phyloP scores from a whole-genome alignment of 2,888 invertebrate genomes.

The Idaea biselata region DNA sequence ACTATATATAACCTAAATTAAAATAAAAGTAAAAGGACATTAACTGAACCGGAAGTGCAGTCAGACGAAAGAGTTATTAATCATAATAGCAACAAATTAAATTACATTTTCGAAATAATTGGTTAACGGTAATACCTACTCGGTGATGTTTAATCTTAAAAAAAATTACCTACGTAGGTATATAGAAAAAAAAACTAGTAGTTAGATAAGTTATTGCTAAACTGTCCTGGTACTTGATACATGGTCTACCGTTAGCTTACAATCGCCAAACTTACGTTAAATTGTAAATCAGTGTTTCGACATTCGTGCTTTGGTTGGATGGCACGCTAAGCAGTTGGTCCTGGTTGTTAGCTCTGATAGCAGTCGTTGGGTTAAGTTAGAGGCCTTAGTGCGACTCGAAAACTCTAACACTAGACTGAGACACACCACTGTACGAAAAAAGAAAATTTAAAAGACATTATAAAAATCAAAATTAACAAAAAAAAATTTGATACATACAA shows the following conservation, averaged over 20 bases:
- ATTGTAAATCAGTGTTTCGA: neutral
- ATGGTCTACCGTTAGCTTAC: neutral
- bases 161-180: constrained; percentile 7
- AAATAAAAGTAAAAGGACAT: neutral
- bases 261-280: neutral
- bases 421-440: no score
- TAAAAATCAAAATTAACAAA: no score
- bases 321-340: no score
- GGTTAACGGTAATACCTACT: constrained; percentile 43
- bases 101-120: constrained; percentile 41
- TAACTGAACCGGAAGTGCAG: neutral
- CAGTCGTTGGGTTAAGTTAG: no score
- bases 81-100: constrained; percentile 42
- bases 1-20: neutral
- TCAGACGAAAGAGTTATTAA: constrained; percentile 17
- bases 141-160: constrained; percentile 38
- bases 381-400: no score
- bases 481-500: no score
- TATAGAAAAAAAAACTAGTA: constrained; percentile 3
- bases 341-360: no score
- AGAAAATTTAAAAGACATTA: no score
- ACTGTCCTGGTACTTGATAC: constrained; percentile 4
- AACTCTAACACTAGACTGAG: no score
- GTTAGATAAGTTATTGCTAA: constrained; percentile 6
- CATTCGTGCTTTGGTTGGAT: no score